phyloP scores from a whole-genome alignment of 1,140 invertebrate species.

The Leptoteleia sp. region DNA sequence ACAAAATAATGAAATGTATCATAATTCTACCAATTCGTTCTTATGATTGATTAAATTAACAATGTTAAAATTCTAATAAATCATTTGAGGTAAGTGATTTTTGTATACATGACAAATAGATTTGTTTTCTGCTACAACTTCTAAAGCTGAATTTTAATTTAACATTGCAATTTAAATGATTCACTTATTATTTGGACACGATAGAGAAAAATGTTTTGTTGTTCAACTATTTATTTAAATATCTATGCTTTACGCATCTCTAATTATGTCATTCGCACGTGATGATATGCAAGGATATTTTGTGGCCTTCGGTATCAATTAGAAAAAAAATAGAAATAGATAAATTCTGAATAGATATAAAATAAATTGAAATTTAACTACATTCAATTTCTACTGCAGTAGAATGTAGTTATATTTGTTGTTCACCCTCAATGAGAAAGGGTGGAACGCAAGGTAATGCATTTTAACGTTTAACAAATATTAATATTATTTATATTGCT shows the following conservation, averaged over 20 bases:
- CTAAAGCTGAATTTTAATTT: slow-evolving; percentile 2
- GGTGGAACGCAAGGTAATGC: too few species aligned
- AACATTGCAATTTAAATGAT: slow-evolving; percentile 10
- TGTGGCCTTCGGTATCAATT: slow-evolving; percentile 50
- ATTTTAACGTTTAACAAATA: too few species aligned
- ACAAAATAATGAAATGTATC: background rate
- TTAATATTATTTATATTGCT: too few species aligned
- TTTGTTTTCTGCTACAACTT: too few species aligned
- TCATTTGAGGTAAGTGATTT: too few species aligned
- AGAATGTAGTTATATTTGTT: too few species aligned
- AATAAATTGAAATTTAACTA: slow-evolving; percentile 5
- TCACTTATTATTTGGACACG: slow-evolving; percentile 26
- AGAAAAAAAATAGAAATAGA: slow-evolving; percentile 52
- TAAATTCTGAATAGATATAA: slow-evolving; percentile 20
- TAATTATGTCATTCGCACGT: slow-evolving; percentile 71
- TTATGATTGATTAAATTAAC: too few species aligned
- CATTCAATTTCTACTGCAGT: too few species aligned
- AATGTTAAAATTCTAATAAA: too few species aligned
- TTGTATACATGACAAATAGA: too few species aligned
- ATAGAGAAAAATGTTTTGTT: slow-evolving; percentile 32
- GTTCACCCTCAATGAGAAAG: too few species aligned
- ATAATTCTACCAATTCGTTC: too few species aligned
- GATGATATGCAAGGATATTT: slow-evolving; percentile 74
- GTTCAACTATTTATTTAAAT: slow-evolving; percentile 41
- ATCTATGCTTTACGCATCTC: slow-evolving; percentile 63